A percentile compares a stretch with the other conserved stretches of the same genome.
Conservation (phyloP, 2,888 invertebrate species). For the Idaea dimidiata region DNA sequence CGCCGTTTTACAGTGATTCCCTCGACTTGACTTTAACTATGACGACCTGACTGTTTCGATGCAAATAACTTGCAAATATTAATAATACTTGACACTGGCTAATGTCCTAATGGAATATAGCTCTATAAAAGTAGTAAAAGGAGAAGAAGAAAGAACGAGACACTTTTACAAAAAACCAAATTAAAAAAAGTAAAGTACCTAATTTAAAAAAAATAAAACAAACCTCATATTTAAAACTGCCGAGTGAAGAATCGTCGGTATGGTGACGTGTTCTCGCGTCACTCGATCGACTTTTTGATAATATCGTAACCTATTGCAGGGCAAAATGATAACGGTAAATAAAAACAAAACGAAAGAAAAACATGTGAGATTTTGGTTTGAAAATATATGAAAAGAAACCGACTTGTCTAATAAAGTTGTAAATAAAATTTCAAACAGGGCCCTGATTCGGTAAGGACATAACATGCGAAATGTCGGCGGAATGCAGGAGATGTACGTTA, state of each 20-base stretch:
- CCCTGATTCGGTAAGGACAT: no score
- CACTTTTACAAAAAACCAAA: constrained; percentile 14
- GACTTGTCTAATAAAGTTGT: neutral
- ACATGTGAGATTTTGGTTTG: constrained; percentile 4
- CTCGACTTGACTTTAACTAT: no score
- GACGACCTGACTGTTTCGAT: no score
- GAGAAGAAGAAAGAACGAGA: no score
- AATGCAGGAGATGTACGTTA: no score
- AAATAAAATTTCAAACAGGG: no score
- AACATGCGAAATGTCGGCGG: no score
- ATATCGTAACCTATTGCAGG: constrained; percentile 62
- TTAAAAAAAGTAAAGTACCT: constrained; percentile 21
- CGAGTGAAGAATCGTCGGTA: constrained; percentile 86
- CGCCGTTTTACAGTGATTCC: no score
- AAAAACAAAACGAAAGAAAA: constrained; percentile 27
- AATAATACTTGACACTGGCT: no score
- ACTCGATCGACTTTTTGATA: constrained; percentile 50
- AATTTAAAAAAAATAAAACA: constrained; percentile 31
- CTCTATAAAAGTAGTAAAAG: no score
- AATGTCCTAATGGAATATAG: no score
- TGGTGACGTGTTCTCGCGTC: constrained; percentile 81
- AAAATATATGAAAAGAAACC: neutral
- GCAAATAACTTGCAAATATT: no score
- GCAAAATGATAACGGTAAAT: constrained; percentile 33
- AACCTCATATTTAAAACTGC: constrained; percentile 86